phyloP scores from a whole-genome alignment of 2,888 invertebrate genomes.

The Seira ritae region DNA sequence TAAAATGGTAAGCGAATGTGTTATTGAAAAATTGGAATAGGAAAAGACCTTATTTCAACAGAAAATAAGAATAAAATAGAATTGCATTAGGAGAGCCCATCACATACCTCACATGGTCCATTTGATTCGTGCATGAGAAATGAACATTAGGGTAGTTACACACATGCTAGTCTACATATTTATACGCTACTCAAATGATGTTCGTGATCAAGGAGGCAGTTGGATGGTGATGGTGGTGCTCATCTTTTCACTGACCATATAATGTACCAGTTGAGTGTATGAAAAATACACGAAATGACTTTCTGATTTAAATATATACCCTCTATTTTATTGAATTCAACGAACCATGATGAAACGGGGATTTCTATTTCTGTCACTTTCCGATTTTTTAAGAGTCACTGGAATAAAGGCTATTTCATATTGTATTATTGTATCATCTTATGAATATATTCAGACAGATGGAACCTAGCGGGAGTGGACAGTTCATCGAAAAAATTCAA shows the following conservation, averaged over 20 bases:
- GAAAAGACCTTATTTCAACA: slow-evolving; percentile 68
- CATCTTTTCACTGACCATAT: slow-evolving; percentile 2
- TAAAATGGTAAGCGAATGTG: slow-evolving; percentile 20
- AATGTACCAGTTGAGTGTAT: slow-evolving; percentile 8
- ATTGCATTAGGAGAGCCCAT: slow-evolving; percentile 65
- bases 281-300: slow-evolving; percentile 45
- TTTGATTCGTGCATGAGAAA: slow-evolving; percentile 72
- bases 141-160: slow-evolving; percentile 48
- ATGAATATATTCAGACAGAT: slow-evolving; percentile 59
- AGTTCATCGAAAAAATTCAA: slow-evolving; percentile 41
- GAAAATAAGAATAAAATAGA: slow-evolving; percentile 56
- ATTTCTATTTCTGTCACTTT: slow-evolving; percentile 55
- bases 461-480: slow-evolving; percentile 30
- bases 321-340: slow-evolving; percentile 42
- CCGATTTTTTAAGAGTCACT: not conserved
- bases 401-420: slow-evolving; percentile 24
- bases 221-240: not conserved
- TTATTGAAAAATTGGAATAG: slow-evolving; percentile 64
- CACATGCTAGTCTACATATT: not conserved
- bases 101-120: slow-evolving; percentile 68
- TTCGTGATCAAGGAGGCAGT: not conserved
- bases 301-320: slow-evolving; percentile 58
- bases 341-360: slow-evolving; percentile 42
- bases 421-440: slow-evolving; percentile 33
- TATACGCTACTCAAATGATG: not conserved